A percentile compares a stretch with the other conserved stretches of the same genome.
Evolutionary conservation across 2,113 vertebrate genomes (phyloP).

Genomic region (Corythoichthys haematopterus): DNA sequence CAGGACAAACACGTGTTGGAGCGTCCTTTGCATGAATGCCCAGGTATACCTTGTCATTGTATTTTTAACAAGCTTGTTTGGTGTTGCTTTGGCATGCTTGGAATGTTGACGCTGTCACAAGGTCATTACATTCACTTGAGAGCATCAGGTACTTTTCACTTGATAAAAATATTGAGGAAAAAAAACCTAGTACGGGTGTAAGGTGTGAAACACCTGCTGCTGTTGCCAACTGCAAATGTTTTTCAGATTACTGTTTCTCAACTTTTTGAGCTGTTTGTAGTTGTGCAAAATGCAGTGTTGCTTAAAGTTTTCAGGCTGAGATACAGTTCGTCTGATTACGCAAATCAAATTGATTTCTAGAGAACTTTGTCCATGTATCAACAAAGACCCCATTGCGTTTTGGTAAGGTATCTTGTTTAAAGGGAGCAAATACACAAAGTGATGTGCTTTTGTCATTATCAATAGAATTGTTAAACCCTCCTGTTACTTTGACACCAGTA

Average conservation of each 20-base stretch:
- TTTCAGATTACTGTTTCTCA: too few species aligned
- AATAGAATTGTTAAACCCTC: neutral
- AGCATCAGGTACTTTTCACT: neutral
- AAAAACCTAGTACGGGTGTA: neutral
- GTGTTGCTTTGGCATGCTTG: slow-evolving; percentile 1
- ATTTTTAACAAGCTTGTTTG: neutral
- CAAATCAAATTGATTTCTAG: neutral
- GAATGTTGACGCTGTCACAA: slow-evolving; percentile 1
- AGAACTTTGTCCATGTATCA: neutral
- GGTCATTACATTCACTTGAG: neutral
- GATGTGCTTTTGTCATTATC: neutral
- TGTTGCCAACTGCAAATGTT: neutral
- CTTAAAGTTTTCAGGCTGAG: neutral
- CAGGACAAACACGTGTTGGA: slow-evolving; percentile 17
- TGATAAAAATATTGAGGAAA: neutral
- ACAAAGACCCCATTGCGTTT: neutral
- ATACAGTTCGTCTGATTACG: neutral
- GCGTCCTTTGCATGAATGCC: neutral
- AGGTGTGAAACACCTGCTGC: neutral
- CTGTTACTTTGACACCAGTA: too few species aligned
- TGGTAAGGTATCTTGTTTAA: neutral
- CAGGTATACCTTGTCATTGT: neutral
- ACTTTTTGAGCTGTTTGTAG: neutral
- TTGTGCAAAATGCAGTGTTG: neutral
- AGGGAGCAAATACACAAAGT: neutral